Evolutionary conservation across 2,797 vertebrate genomes (phyloP), one percentile per base, ranked within the genome.

Genomic region (Orientallactaga sibirica): DNA sequence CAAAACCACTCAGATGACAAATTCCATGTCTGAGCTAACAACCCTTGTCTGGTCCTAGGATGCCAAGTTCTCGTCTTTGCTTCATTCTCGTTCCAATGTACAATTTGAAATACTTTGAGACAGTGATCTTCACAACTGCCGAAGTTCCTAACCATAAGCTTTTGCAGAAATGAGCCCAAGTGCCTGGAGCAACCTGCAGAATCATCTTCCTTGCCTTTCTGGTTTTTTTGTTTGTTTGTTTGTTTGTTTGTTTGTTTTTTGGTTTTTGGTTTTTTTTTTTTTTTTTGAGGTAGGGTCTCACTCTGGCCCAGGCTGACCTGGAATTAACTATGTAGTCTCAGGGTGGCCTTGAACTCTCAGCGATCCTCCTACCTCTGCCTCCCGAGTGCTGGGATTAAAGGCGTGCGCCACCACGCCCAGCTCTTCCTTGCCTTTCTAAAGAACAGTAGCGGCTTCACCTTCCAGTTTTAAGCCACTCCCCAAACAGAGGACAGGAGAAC

Each of bases 391-490:
- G n/a, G n/a, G n/a, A n/a, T n/a, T n/a, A n/a, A n/a, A n/a, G n/a
- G n/a, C n/a, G n/a, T n/a, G n/a, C n/a, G n/a, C n/a, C n/a, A n/a
- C n/a, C n/a, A n/a, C n/a, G n/a, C n/a, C n/a, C n/a, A n/a, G n/a
- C n/a, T 81, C 29, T 91, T 58, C 55, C 55, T 19, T 84, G 48
- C 20, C 3, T 74, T 78, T 87, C 75, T 83, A 6, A 77, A 83
- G 37, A 27, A 43, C 33, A 76, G 67, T 29, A 92, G 58, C 85
- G 64, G n/a, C 70, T 93, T 93, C 55, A 48, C 73, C 29, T 19
- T 68, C 73, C 27, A 43, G 37, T 58, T 43, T 2, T 67, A 27
- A 66, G 33, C 79, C 15, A 0, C 33, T 24, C 25, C 43, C 61
- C 52, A 81, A 64, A 74, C 43, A 77, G 61, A 27, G 29, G 15